Evolutionary conservation across 2,797 vertebrate genomes (phyloP).

Genomic region (Choloepus didactylus): DNA sequence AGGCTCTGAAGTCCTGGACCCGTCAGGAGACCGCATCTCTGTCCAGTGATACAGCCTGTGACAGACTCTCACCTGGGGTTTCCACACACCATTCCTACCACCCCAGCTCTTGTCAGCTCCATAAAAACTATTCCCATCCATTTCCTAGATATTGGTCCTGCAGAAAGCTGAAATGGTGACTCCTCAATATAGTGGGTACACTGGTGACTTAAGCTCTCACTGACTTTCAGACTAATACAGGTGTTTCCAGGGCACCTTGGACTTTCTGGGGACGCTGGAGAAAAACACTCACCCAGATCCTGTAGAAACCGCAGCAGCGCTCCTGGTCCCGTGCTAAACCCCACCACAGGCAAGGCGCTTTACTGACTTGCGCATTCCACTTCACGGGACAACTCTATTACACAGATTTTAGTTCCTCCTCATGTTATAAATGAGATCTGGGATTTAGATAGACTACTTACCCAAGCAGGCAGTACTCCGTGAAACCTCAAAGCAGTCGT

Average conservation of each 20-base stretch:
- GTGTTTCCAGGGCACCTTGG: not conserved
- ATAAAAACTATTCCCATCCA: too few species aligned
- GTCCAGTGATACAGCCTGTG: not conserved
- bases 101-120: too few species aligned
- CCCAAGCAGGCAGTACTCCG: not conserved
- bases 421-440: not conserved
- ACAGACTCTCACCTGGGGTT: not conserved
- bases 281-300: not conserved
- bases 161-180: too few species aligned
- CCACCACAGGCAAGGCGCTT: too few species aligned
- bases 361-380: not conserved
- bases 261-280: not conserved
- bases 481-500: rapidly evolving
- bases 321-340: too few species aligned
- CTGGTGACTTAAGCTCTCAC: too few species aligned
- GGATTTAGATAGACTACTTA: too few species aligned
- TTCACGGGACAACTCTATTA: not conserved
- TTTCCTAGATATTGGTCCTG: too few species aligned
- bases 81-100: too few species aligned
- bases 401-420: not conserved
- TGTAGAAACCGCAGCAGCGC: not conserved
- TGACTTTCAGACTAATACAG: too few species aligned
- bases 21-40: not conserved
- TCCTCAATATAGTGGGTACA: too few species aligned
- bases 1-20: not conserved